Percentiles rank a stretch among this genome's conserved stretches.
These are phyloP conservation scores for Drosophila persimilis DNA, from an alignment of 1,140 invertebrate genomes.

Conservation along the genomic window DNA sequence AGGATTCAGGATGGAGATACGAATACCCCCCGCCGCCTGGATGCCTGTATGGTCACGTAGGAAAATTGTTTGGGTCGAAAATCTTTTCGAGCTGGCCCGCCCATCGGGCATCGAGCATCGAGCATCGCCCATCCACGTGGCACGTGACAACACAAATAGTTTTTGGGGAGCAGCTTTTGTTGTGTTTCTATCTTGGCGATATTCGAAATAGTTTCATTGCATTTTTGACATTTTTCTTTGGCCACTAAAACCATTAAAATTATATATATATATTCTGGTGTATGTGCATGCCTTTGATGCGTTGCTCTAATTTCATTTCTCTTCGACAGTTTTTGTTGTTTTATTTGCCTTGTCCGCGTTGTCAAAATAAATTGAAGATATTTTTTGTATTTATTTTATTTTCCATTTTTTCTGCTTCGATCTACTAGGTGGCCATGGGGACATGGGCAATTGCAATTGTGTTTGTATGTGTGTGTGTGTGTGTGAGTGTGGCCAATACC, in stretches of 20 bases:
- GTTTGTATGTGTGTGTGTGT: slow-evolving; percentile 1
- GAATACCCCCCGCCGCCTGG: not conserved
- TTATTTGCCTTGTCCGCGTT: slow-evolving; percentile 49
- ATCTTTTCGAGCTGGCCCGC: slow-evolving; percentile 43
- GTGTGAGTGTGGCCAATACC: slow-evolving; percentile 37
- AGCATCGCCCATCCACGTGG: slow-evolving; percentile 24
- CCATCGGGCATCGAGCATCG: too few relatives aligned
- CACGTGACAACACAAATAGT: slow-evolving; percentile 78
- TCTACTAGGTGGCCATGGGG: not conserved
- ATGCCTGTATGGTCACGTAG: slow-evolving; percentile 60
- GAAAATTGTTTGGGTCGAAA: slow-evolving; percentile 70
- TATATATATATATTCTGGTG: slow-evolving; percentile 65
- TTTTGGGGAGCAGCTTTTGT: slow-evolving; percentile 27
- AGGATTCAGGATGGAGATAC: not conserved
- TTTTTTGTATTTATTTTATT: slow-evolving; percentile 64
- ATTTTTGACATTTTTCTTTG: slow-evolving; percentile 71
- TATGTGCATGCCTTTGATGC: slow-evolving; percentile 76
- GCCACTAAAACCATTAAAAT: slow-evolving; percentile 80
- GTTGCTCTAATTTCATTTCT: slow-evolving; percentile 72
- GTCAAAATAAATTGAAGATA: slow-evolving; percentile 79
- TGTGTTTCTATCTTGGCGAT: slow-evolving; percentile 28
- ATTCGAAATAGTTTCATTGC: slow-evolving; percentile 53
- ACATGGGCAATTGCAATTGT: slow-evolving; percentile 22
- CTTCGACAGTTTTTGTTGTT: slow-evolving; percentile 32
- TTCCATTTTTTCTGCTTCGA: slow-evolving; percentile 50